These are phyloP conservation scores for Caenorhabditis plicata DNA, from an alignment of 2,888 invertebrate species.

Conservation along the genomic window DNA sequence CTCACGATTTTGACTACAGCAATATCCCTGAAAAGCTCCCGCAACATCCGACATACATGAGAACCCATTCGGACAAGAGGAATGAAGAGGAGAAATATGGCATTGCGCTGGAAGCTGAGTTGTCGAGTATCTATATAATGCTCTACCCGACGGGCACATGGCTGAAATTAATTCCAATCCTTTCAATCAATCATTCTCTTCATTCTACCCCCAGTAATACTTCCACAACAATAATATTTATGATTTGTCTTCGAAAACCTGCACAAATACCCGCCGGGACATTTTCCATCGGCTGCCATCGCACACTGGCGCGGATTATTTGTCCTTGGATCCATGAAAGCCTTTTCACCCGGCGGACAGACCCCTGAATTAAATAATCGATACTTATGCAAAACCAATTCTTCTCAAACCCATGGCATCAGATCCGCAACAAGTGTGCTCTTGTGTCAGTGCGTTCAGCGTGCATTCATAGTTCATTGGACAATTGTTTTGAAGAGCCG, in stretches of 20 bases:
- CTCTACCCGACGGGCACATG: constrained; percentile 42
- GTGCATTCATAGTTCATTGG: constrained; percentile 41
- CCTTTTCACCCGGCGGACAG: constrained; percentile 49
- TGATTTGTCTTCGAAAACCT: constrained; percentile 43
- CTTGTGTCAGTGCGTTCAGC: constrained; percentile 36
- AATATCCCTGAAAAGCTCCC: constrained; percentile 47
- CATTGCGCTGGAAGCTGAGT: constrained; percentile 46
- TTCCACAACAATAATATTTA: constrained; percentile 50
- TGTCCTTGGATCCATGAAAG: constrained; percentile 45
- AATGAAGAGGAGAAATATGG: constrained; percentile 31
- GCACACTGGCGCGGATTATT: constrained; percentile 47
- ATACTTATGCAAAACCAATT: no score
- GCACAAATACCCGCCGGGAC: constrained; percentile 44
- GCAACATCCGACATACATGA: constrained; percentile 43
- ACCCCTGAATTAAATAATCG: no score
- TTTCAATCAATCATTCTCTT: no score
- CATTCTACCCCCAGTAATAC: constrained; percentile 37
- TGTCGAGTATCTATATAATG: constrained; percentile 42
- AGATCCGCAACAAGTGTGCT: constrained; percentile 45
- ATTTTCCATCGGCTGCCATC: constrained; percentile 45
- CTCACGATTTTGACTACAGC: constrained; percentile 47
- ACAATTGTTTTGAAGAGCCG: constrained; percentile 46
- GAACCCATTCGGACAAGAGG: constrained; percentile 40
- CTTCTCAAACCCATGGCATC: constrained; percentile 43
- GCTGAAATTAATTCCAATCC: no score